Conservation (phyloP, 2,113 vertebrate species). For the Vicugna pacos region DNA sequence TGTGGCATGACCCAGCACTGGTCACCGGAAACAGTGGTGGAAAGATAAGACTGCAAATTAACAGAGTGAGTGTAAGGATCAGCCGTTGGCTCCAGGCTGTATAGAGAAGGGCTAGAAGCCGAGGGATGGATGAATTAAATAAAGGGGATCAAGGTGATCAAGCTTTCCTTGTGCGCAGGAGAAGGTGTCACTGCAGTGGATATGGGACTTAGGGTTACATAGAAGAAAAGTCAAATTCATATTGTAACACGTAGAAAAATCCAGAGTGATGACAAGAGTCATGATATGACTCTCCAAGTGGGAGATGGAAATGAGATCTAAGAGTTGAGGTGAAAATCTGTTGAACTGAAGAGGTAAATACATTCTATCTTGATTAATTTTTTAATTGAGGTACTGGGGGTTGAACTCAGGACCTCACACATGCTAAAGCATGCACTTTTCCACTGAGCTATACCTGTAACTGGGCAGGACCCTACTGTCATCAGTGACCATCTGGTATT, state of each 20-base stretch:
- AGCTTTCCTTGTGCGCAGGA: neutral
- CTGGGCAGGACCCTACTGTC: too few species aligned
- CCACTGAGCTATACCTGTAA: too few species aligned
- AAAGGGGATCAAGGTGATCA: neutral
- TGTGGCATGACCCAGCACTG: neutral
- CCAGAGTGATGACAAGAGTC: neutral
- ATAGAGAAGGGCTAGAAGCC: neutral
- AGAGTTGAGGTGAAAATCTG: neutral
- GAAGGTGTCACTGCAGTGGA: neutral
- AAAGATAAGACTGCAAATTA: neutral
- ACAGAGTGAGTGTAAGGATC: neutral
- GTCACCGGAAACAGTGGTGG: neutral
- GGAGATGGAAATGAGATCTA: neutral
- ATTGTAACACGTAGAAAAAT: neutral
- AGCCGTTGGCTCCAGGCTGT: neutral
- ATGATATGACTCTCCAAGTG: neutral
- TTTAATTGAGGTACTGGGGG: too few species aligned
- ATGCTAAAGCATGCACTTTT: too few species aligned
- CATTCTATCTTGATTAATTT: neutral
- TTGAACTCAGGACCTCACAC: too few species aligned
- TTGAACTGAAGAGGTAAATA: neutral
- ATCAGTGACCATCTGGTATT: too few species aligned
- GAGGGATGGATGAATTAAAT: neutral
- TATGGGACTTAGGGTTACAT: neutral
- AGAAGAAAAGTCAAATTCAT: neutral